Conservation (phyloP, 2,888 invertebrate genomes). For the Drosophila prolongata region DNA sequence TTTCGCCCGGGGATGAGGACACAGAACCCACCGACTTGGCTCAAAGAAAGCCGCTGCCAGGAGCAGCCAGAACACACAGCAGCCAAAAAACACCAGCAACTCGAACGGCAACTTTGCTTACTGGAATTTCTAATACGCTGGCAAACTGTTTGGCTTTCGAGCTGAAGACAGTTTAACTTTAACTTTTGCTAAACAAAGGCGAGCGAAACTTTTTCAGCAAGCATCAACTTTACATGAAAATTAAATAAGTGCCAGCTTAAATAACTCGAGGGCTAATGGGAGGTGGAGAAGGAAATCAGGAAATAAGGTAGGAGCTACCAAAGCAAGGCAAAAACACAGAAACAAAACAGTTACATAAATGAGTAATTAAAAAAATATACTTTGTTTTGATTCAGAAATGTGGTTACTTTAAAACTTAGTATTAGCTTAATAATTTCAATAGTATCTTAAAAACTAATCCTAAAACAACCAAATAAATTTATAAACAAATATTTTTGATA, state of each 20-base stretch:
- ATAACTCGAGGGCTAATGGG: conserved; percentile 54
- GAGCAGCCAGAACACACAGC: conserved; percentile 14
- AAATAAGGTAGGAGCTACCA: conserved; percentile 48
- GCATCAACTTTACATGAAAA: conserved; percentile 72
- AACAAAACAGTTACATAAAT: too few species aligned
- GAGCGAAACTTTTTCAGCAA: conserved; percentile 26
- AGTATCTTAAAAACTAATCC: too few species aligned
- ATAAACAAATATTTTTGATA: too few species aligned
- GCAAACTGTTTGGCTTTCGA: conserved; percentile 39
- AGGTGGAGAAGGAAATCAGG: conserved; percentile 15
- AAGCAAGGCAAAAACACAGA: conserved; percentile 24
- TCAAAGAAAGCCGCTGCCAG: conserved; percentile 59
- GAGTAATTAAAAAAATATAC: too few species aligned
- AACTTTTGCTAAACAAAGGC: conserved; percentile 34
- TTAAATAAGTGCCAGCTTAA: conserved; percentile 80
- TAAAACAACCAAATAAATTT: too few species aligned
- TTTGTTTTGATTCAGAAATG: too few species aligned
- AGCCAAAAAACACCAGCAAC: conserved; percentile 39
- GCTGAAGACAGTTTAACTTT: conserved; percentile 46
- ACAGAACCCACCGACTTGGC: conserved; percentile 55
- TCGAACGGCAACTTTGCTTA: conserved; percentile 23
- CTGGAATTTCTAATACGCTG: conserved; percentile 45
- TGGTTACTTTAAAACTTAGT: too few species aligned
- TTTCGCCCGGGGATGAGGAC: conserved; percentile 4
- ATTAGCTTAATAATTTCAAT: too few species aligned